Evolutionary conservation across 1,140 invertebrate genomes (phyloP), one percentile per base, ranked within the genome.

Genomic region (Drosophila fuyamai): DNA sequence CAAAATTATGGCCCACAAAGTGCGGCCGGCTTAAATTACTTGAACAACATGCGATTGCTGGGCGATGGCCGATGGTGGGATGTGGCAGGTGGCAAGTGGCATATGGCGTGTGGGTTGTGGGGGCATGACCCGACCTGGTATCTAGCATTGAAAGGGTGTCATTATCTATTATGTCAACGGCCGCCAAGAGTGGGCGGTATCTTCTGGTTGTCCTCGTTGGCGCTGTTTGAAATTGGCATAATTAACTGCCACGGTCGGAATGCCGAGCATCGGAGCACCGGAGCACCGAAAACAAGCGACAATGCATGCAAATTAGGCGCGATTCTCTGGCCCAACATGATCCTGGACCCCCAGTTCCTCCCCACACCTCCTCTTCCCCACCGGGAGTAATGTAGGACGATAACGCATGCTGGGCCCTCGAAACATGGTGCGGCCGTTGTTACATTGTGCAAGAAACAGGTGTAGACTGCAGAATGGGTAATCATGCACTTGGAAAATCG

Each of bases 221-320:
- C 57, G 58, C 48, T 67, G 58, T 51, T 72, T 14, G 51, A 61
- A 77, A 65, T 73, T 75, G 60, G 78, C 74, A 81, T 81, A 84
- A 84, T 84, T 85, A 85, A 84, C 76, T 60, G 57, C 51, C 50
- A 53, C 43, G 57, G 47, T 27, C 23, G 41, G 60, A 47, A 47
- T 38, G 46, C 8, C 6, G 29, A 8, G 29, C 8, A 8, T 46
- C 38, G 44, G 12, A 70, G 53, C 8, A 8, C 51, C 38, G 44
- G 12, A 70, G 53, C 60, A 16, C 29, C 70, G 65, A 71, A 51
- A 75, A 70, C 74, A 57, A 72, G 78, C 63, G 68, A 63, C 82
- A 85, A 86, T 71, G 63, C 79, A 85, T 79, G 81, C 79, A 81
- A 85, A 85, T 85, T 86, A 79, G 74, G 67, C 50, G 48, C 65